Evolutionary conservation across 1,140 invertebrate species (phyloP), one percentile per base, ranked within the genome.

Genomic region (Ceratina australensis): DNA sequence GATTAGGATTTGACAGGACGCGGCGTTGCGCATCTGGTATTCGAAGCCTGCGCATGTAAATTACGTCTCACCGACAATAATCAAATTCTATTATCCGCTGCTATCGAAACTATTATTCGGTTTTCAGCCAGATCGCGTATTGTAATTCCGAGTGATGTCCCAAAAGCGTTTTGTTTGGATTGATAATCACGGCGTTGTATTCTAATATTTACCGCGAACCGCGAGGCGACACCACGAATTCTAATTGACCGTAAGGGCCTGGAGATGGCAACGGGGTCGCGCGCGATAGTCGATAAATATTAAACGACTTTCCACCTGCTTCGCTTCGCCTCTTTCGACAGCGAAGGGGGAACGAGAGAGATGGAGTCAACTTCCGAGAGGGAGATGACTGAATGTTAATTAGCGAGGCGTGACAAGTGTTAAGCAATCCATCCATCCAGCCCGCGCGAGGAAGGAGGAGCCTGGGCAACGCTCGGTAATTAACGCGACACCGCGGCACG

Each of bases 171-270:
- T 89, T 87, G 88, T 89, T 80, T 89, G 86, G 88, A 87, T 82
- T 72, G 83, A 78, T 83, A 85, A 89, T 89, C 84, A 81, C 57
- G 24, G n/a, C 82, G 87, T 84, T 73, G 87, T 91, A 91, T 91
- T 91, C 85, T 90, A 90, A 90, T 91, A 91, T 86, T 87, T 91
- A 88, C 88, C 84, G 84, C 86, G 89, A 90, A 91, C 86, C 88
- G 79, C 79, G 82, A 76, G 79, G 83, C 79, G 80, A 72, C 84
- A 81, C 71, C 67, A 82, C 81, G 82, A 87, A 89, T 90, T 88
- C 85, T 82, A 83, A 86, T 54, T 61, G 61, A 50, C 72, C 60
- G 72, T 79, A 52, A 75, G 76, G 66, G 76, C 80, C 72, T 72
- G 72, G 77, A 85, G 84, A 83, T 87, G 85, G 80, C 86, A 89